Conservation (phyloP, 2,888 invertebrate genomes). For the Lathronympha strigana region DNA sequence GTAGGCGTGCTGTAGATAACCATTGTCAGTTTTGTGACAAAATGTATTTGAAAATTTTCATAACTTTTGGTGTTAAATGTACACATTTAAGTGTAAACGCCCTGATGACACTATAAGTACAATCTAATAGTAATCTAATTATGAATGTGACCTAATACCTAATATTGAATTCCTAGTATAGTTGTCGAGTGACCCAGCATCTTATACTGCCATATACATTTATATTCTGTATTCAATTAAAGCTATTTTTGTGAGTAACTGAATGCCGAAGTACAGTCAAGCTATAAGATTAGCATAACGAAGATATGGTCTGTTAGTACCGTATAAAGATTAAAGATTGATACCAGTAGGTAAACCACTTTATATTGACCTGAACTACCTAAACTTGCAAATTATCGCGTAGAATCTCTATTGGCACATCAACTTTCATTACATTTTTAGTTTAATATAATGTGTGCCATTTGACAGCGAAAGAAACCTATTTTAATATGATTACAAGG, state of each 20-base stretch:
- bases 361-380: background rate
- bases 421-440: background rate
- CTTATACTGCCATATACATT: too few relatives aligned
- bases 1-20: too few relatives aligned
- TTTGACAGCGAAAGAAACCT: conserved; percentile 12
- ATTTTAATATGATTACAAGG: conserved; percentile 21
- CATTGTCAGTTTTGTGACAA: too few relatives aligned
- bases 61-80: too few relatives aligned
- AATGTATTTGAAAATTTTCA: too few relatives aligned
- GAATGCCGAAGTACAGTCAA: background rate
- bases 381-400: background rate
- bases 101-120: background rate
- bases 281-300: background rate
- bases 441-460: conserved; percentile 30
- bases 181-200: background rate
- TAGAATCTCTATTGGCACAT: conserved; percentile 16
- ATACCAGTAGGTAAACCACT: background rate
- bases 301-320: background rate
- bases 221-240: background rate
- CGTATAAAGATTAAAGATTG: background rate
- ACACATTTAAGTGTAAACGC: too few relatives aligned
- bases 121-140: conserved; percentile 3
- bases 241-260: too few relatives aligned
- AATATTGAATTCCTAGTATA: background rate
- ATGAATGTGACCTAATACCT: background rate